These are phyloP conservation scores for Acleris cristana DNA, from an alignment of 2,888 invertebrate genomes.

Conservation along the genomic window DNA sequence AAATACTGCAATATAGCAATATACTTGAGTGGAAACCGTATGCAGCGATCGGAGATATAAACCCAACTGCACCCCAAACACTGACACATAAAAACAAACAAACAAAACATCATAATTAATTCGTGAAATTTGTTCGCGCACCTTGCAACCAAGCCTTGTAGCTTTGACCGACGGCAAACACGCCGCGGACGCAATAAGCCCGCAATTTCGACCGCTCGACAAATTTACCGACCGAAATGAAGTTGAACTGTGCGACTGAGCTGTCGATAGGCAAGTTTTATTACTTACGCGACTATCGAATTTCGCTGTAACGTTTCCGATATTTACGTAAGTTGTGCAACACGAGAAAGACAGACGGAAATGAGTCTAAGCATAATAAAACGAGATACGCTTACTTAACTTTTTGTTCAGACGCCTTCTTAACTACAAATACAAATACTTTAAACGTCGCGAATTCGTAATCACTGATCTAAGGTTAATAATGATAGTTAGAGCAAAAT, in stretches of 20 bases:
- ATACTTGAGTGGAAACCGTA: too few relatives aligned
- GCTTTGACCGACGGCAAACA: conserved; percentile 76
- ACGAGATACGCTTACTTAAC: too few relatives aligned
- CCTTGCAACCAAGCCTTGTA: conserved; percentile 73
- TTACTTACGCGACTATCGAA: conserved; percentile 73
- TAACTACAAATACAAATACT: too few relatives aligned
- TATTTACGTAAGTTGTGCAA: neutral
- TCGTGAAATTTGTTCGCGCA: conserved; percentile 63
- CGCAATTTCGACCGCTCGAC: conserved; percentile 74
- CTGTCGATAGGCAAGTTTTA: conserved; percentile 77
- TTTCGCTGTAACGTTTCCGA: conserved; percentile 64
- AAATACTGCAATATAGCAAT: too few relatives aligned
- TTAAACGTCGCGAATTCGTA: too few relatives aligned
- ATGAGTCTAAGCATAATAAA: too few relatives aligned
- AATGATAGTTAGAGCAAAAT: too few relatives aligned
- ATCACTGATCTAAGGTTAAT: too few relatives aligned
- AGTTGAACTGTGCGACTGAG: conserved; percentile 65
- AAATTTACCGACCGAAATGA: conserved; percentile 80
- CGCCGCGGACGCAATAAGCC: conserved; percentile 75
- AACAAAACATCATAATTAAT: conserved; percentile 47
- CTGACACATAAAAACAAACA: neutral
- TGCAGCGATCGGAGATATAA: too few relatives aligned
- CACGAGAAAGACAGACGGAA: too few relatives aligned
- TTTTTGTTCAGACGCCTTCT: too few relatives aligned
- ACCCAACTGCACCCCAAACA: neutral